Percentiles rank a stretch among this genome's conserved stretches.
These are phyloP conservation scores for Drosophila ohnishii DNA, from an alignment of 1,140 invertebrate species.

Conservation along the genomic window DNA sequence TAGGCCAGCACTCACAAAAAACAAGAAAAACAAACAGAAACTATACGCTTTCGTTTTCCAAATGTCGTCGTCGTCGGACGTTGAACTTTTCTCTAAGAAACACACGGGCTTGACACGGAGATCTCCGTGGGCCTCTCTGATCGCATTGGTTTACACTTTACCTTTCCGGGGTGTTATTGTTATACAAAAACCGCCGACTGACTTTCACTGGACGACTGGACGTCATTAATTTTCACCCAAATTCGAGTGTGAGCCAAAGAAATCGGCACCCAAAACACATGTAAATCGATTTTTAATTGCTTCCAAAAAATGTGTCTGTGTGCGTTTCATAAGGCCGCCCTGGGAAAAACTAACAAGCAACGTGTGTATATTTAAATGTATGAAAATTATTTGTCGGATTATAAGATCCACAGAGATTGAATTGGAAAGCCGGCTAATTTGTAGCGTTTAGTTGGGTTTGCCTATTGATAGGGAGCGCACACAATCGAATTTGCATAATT, in stretches of 20 bases:
- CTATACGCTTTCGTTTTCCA: conserved; percentile 70
- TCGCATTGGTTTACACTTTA: conserved; percentile 53
- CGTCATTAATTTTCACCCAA: conserved; percentile 72
- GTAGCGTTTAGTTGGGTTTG: conserved; percentile 60
- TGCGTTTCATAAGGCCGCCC: conserved; percentile 47
- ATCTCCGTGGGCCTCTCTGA: conserved; percentile 35
- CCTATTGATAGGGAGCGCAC: conserved; percentile 24
- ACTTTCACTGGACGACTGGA: conserved; percentile 72
- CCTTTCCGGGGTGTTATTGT: conserved; percentile 33
- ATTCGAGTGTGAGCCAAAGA: conserved; percentile 38
- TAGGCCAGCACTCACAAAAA: conserved; percentile 17
- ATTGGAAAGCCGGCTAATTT: conserved; percentile 58
- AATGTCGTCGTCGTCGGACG: conserved; percentile 29
- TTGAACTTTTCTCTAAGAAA: conserved; percentile 55
- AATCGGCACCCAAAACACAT: conserved; percentile 31
- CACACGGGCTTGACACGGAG: conserved; percentile 58
- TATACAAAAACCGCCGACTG: conserved; percentile 47
- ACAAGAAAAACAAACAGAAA: conserved; percentile 42
- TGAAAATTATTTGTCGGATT: conserved; percentile 59
- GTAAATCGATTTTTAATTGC: conserved; percentile 80
- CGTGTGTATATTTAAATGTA: conserved; percentile 44
- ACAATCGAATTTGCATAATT: conserved; percentile 65
- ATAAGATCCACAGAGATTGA: conserved; percentile 28
- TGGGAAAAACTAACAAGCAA: conserved; percentile 48
- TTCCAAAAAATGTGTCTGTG: conserved; percentile 27